Base-by-base conservation (phyloP, 2,113 vertebrate species). In the Clarias batrachus region DNA sequence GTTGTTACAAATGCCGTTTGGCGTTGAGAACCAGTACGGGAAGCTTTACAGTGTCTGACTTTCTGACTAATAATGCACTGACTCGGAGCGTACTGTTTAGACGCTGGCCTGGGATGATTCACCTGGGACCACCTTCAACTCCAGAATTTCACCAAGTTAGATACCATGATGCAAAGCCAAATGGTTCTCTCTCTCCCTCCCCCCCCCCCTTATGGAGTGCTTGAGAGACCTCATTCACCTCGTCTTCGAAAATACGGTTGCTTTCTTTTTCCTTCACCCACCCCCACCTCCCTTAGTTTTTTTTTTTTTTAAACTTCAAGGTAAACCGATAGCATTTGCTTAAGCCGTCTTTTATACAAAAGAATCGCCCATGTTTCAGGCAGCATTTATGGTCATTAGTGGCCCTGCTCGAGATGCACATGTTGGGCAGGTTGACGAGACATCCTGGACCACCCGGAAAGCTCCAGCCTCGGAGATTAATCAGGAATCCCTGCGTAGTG, bases 401-500 rank as follows among this genome's bases (percentile, higher is more conserved):
- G 90, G 85, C 89, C 92, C 85, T 52, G 86, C 87, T 90, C 25
- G 88, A 90, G 90, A 91, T 89, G 86, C 86, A 83, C 85, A 82
- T 86, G 87, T 90, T 87, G 80, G 86, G 87, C 66, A 87, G 87
- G 85, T 86, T 86, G 82, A 84, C 82, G 90, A 94, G 94, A 95
- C 87, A 89, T 89, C 85, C 87, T 84, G 71, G 95, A 95, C 94
- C 94, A 96, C 94, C 94, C 95, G 89, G 89, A 85, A 90, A 91
- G 91, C 84, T 56, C 6, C 84, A 85, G 90, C 92, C 92, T 89
- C 91, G 86, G 94, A 91, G 91, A 94, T 93, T 93, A 94, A 91
- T 92, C 87, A 54, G 87, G 63, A 93, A 92, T 93, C 92, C 91
- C 91, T 90, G 90, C 90, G 92, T 91, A 90, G 91, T 88, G 81